Evolutionary conservation across 2,797 vertebrate species (phyloP), one percentile per base, ranked within the genome.

Genomic region (Leptodactylus fallax): DNA sequence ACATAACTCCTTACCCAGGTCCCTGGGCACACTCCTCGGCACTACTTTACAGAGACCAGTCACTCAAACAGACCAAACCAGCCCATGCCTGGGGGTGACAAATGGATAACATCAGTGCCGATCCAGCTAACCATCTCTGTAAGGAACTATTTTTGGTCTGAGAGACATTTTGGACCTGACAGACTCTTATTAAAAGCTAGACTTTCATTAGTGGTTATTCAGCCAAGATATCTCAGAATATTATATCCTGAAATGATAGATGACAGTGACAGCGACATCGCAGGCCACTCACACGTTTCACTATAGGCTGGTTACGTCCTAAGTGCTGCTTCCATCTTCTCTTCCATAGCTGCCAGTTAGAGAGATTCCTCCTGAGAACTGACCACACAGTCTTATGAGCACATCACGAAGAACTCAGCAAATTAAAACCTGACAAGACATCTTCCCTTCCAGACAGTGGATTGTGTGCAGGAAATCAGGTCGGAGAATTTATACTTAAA

Each of bases 361-460:
- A 55, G 12, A 55, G 53, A 58, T 79, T 79, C 7, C 77, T 79
- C 71, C 55, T 36, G 77, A 79, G 77, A 56, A 19, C 14, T 7
- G 7, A 19, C 56, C 23, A 53, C 12, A 51, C n/a, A 17, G 25
- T 49, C 49, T 74, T 74, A 74, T 49, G 71, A 74, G 49, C 71
- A 49, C 11, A 76, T 51, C 72, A 76, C 45, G 5, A 13, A 76
- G 72, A 76, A 49, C 17, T 49, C 72, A 11, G 55, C 25, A 58
- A 79, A 58, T 56, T 58, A 79, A 56, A 56, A 25, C 51, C 51
- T 25, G n/a, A 78, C 49, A 78, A 78, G 51, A 56, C 23, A 21
- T 55, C 19, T 21, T 49, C 17, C 13, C 3, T 12, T 49, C 45
- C 71, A 51, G 19, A n/a, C 71, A 21, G 36, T 45, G 69, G 69